Conservation (phyloP, 2,888 invertebrate species). For the Nysson spinosus region DNA sequence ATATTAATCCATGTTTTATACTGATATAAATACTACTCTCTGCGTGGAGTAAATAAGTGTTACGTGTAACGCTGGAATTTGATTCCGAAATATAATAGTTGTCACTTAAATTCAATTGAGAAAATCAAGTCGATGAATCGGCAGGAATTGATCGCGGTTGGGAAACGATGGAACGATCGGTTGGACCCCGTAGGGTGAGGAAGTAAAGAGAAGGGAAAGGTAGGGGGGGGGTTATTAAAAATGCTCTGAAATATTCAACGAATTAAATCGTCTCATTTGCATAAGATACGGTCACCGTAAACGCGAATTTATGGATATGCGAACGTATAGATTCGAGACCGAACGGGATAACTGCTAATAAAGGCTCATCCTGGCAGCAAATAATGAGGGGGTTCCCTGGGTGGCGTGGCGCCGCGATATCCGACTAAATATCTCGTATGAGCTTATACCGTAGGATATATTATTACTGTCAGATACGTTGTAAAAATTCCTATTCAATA, state of each 20-base stretch:
- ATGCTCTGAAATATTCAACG: constrained; percentile 72
- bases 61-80: neutral
- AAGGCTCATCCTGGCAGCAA: constrained; percentile 74
- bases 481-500: constrained; percentile 60
- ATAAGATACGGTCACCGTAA: constrained; percentile 76
- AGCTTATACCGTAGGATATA: constrained; percentile 69
- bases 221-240: constrained; percentile 69
- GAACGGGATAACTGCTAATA: constrained; percentile 76
- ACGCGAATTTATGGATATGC: constrained; percentile 75
- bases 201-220: constrained; percentile 4
- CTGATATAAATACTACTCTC: no score
- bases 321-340: constrained; percentile 75
- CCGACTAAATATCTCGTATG: constrained; percentile 69
- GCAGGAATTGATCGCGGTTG: constrained; percentile 54
- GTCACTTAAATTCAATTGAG: constrained; percentile 29
- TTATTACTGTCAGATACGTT: constrained; percentile 70
- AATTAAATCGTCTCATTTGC: constrained; percentile 77
- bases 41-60: no score
- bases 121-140: constrained; percentile 47
- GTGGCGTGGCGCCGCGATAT: constrained; percentile 73
- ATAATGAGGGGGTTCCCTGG: constrained; percentile 75
- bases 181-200: constrained; percentile 36
- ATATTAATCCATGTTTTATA: no score
- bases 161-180: constrained; percentile 44
- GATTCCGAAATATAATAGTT: constrained; percentile 10